Evolutionary conservation across 2,888 invertebrate genomes (phyloP).

Genomic region (Drosophila trichaetosa): DNA sequence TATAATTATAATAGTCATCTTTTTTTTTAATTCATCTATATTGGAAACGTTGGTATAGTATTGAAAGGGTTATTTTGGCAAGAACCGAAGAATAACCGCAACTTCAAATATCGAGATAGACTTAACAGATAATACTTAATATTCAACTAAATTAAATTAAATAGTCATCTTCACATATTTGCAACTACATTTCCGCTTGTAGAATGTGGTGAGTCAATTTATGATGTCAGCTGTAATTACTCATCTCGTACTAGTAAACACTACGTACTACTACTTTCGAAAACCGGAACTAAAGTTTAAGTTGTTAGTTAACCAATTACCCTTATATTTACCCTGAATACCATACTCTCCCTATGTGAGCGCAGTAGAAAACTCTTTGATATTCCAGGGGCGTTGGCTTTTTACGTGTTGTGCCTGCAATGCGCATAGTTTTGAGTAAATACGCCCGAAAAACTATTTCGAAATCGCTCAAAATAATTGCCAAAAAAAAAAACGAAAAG

Average conservation of each 20-base stretch:
- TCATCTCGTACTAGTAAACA: neutral
- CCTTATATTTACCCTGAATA: conserved; percentile 5
- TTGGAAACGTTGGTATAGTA: neutral
- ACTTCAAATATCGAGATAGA: neutral
- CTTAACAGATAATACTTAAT: neutral
- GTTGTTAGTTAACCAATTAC: neutral
- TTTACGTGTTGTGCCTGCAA: conserved; percentile 62
- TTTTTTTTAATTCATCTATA: conserved; percentile 7
- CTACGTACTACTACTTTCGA: neutral
- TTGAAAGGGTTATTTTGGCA: neutral
- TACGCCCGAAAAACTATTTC: conserved; percentile 53
- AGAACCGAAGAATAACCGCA: neutral
- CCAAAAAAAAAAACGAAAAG: conserved; percentile 47
- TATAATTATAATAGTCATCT: neutral
- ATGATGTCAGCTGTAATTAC: conserved; percentile 36
- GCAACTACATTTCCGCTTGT: neutral
- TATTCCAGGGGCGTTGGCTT: conserved; percentile 50
- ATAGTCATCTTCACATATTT: neutral
- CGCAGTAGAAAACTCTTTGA: conserved; percentile 65
- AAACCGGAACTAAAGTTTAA: conserved; percentile 29
- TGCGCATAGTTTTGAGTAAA: conserved; percentile 42
- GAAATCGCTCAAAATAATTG: conserved; percentile 70
- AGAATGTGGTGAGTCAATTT: conserved; percentile 33
- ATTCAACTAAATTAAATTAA: too few species aligned
- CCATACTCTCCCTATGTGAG: neutral